Evolutionary conservation across 2,797 vertebrate species (phyloP), one percentile per base, ranked within the genome.

Genomic region (Syngnathus acus): DNA sequence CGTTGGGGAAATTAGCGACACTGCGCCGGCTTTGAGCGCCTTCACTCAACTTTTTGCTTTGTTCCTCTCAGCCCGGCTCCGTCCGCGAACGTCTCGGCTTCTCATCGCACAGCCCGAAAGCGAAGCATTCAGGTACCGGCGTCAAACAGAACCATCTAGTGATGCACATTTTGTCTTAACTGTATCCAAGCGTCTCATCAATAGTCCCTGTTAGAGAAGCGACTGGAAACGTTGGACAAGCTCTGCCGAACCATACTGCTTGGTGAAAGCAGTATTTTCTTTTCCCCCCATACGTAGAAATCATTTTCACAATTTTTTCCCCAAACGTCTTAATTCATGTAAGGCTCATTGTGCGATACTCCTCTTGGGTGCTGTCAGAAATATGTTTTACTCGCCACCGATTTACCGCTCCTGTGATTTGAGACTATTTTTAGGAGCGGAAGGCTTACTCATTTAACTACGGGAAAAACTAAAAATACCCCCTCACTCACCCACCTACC

Each of bases 31-130:
- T 62, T 67, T 43, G 57, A 69, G 2, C 26, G 62, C 21, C 43
- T 70, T 79, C 23, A 74, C 48, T 43, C 51, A 5, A 42, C 38
- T 76, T 9, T 32, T 21, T 51, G 1, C 71, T 70, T 58, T 72
- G 5, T 71, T 65, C 39, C 72, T 78, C 74, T 74, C 79, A 99
- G 95, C 88, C 92, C 39, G 91, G 92, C 78, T 85, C 92, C 73
- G 94, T 95, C 79, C 90, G 92, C 71, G 91, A 90, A 72, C 83
- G 86, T n/a, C 92, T 93, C 75, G 92, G 89, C n/a, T 95, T 96
- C 65, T 81, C 86, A 1, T 90, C 93, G 68, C 90, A 88, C 86
- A 91, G 81, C 70, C 71, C 91, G 13, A 92, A 93, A 82, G 90
- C 91, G 19, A 96, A 93, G 88, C 92, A 91, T 74, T 87, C 94